Base-by-base conservation (phyloP, 2,797 vertebrate species). In the Rhyacichthys aspro region DNA sequence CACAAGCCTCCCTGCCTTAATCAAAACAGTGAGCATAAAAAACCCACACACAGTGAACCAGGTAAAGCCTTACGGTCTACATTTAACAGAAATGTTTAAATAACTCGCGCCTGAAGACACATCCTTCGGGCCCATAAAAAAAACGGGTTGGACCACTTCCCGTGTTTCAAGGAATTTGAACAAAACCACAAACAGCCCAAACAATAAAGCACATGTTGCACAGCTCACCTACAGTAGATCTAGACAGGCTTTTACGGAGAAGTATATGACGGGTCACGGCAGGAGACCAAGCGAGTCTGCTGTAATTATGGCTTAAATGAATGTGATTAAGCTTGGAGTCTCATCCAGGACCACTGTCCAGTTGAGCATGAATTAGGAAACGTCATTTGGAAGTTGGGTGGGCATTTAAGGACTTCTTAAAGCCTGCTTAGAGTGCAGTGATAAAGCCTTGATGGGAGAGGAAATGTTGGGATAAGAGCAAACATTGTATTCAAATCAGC, bases 301-400 rank as follows among this genome's bases (percentile, higher is more conserved):
- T 78, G 53, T 67, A 81, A 82, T 79, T 73, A 71, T n/a, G 42
- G 54, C 59, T 70, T 55, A 61, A 76, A 61, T 67, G 64, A 72
- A 63, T 70, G 70, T 76, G 70, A 79, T 68, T 67, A 56, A 69
- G 55, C 46, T 74, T 76, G 42, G 63, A 70, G 59, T 37, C 72
- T 76, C 42, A 54, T 52, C 48, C 55, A 59, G 53, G 77, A 73
- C 44, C 67, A 60, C 42, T 9, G 55, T 2, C 0, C 48, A 56
- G 59, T 45, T 57, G 33, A 59, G 41, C 15, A 32, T 42, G 19
- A 15, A 46, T 67, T 32, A 19, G 9, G 63, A 64, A 70, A 37
- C 11, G 23, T 8, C n/a, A 52, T 55, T 12, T 19, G 37, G 39
- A 57, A 62, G 18, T 53, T 55, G 9, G 34, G 18, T 49, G 37